A percentile compares a stretch with the other conserved stretches of the same genome.
These are phyloP conservation scores for Mantis religiosa DNA, from an alignment of 2,888 invertebrate genomes.

Conservation along the genomic window DNA sequence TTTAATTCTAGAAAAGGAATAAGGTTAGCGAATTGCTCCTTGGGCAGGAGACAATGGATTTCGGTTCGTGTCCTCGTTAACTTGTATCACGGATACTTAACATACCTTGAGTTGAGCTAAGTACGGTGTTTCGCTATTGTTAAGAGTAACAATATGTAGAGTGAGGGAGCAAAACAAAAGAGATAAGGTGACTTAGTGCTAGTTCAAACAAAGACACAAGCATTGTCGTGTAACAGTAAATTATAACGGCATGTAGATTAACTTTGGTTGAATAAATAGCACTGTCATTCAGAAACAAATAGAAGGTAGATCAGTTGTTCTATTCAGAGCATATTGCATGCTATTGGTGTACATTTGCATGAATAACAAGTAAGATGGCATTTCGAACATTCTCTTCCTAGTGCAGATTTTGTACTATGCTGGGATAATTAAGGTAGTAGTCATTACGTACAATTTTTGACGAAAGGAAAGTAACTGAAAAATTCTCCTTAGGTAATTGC, in stretches of 20 bases:
- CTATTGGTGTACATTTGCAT: not conserved
- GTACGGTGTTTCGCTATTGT: not conserved
- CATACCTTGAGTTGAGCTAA: not conserved
- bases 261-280: not conserved
- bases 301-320: not conserved
- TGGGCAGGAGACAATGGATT: not conserved
- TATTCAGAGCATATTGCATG: not conserved
- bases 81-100: not conserved
- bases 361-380: not conserved
- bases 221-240: not conserved
- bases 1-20: not conserved
- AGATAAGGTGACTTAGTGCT: not conserved
- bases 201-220: not conserved
- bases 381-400: not conserved
- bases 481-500: no score
- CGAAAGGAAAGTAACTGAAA: no score
- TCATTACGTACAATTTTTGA: no score
- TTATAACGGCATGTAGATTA: not conserved
- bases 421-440: no score
- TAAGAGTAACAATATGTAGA: not conserved
- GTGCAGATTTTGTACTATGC: no score
- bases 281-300: not conserved
- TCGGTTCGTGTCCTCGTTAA: not conserved
- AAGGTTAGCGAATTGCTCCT: not conserved
- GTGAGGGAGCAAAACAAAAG: not conserved